Evolutionary conservation across 2,888 invertebrate species (phyloP), one percentile per base, ranked within the genome.

Genomic region (Diaprepes abbreviatus): DNA sequence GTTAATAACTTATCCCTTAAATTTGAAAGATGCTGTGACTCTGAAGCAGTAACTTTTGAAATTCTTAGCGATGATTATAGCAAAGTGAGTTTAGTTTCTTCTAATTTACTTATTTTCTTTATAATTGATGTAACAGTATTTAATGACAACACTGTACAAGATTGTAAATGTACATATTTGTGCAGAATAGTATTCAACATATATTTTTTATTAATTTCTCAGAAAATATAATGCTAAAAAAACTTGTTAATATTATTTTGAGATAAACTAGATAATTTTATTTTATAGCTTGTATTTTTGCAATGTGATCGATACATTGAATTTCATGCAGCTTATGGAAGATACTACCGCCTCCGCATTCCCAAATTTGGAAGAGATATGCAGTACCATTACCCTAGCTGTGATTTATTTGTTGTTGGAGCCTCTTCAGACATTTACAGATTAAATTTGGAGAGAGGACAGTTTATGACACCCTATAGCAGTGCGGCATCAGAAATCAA

Each of bases 1-100:
- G 95, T 98, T 0, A 91, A 93, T 79, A 96, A 99, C 85, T 86
- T 99, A 74, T 96, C 98, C 0, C 87, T 98, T 78, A 99, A 99
- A 85, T 99, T 99, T 87, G 98, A 99, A 85, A 88, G 98, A 73
- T 98, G 99, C 81, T 91, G 98, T 79, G 99, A 99, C 85, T 92
- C 97, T 0, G 98, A 99, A 87, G 95, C 97, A 48, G 90, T 97
- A n/a, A 93, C 94, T 72, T 95, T 98, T 86, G 91, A 95, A 85
- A 88, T 94, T 75, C 86, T 99, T 31, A 95, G 96, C 77, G 97
- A 98, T 78, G 98, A 98, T 84, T 99, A 97, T 81, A 92, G 95
- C 75, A 99, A 99, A 89, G 71, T 71, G 55, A 58, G 95, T 35
- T 16, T 35, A 21, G 28, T 66, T n/a, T n/a, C n/a, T n/a, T n/a